Percentiles rank a stretch among this genome's conserved stretches.
phyloP scores from a whole-genome alignment of 2,797 vertebrate species.

The Lophotriccus pileatus region DNA sequence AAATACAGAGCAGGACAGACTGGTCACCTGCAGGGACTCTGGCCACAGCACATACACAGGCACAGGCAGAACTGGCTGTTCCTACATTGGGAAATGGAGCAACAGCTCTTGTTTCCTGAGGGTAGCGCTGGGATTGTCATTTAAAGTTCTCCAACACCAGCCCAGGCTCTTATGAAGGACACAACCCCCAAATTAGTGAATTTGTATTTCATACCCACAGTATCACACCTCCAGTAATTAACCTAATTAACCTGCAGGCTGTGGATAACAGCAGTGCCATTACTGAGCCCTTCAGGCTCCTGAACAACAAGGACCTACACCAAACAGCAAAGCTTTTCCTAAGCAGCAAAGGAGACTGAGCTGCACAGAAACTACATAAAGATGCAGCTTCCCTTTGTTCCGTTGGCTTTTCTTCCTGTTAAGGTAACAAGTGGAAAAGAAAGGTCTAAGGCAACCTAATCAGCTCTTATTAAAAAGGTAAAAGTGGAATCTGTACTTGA shows the following conservation, averaged over 20 bases:
- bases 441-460: background rate
- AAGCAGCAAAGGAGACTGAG: background rate
- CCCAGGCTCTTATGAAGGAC: background rate
- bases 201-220: background rate
- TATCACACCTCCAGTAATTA: background rate
- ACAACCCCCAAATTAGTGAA: background rate
- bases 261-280: background rate
- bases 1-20: background rate
- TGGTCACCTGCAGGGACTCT: background rate
- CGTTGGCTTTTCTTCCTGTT: background rate
- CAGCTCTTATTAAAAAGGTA: background rate
- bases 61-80: fast-evolving
- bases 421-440: background rate
- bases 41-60: background rate
- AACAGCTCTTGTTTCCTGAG: background rate
- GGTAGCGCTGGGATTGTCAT: background rate
- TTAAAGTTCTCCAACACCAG: background rate
- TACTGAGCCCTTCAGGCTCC: background rate
- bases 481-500: background rate
- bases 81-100: background rate
- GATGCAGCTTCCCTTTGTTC: background rate
- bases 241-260: background rate
- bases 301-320: background rate
- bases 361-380: background rate
- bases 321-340: background rate